Conservation (phyloP, 2,888 invertebrate species). For the Perithous albicinctus region DNA sequence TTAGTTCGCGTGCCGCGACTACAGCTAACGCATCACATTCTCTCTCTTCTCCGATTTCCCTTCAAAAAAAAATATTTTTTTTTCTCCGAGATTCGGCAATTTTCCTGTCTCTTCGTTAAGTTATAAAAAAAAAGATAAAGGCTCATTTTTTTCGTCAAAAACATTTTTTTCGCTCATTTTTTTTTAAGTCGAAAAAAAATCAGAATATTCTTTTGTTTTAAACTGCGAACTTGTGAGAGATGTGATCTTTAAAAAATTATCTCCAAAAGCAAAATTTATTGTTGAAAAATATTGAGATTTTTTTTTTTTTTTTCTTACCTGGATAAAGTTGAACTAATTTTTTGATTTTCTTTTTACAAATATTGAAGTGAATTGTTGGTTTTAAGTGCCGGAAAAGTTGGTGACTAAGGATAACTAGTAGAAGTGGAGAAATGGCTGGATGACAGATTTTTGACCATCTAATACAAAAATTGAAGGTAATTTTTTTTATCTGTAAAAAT, state of each 20-base stretch:
- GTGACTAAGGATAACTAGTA: slow-evolving; percentile 42
- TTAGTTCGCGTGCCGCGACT: slow-evolving; percentile 79
- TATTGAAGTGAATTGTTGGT: slow-evolving; percentile 20
- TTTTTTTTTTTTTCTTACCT: neutral
- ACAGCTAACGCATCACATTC: slow-evolving; percentile 65
- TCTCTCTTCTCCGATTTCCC: slow-evolving; percentile 23
- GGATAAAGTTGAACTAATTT: neutral
- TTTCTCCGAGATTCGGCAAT: too few relatives aligned
- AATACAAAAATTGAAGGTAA: slow-evolving; percentile 47
- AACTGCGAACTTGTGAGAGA: too few relatives aligned
- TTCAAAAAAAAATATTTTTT: too few relatives aligned
- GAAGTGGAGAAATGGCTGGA: slow-evolving; percentile 6
- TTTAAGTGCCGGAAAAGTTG: neutral
- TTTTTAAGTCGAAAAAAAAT: neutral
- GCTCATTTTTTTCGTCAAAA: too few relatives aligned
- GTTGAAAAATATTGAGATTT: too few relatives aligned
- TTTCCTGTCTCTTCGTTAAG: too few relatives aligned
- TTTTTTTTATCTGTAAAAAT: slow-evolving; percentile 1
- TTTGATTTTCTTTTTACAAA: neutral
- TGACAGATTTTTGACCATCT: slow-evolving; percentile 16
- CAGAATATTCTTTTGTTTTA: too few relatives aligned
- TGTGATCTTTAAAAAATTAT: slow-evolving; percentile 5
- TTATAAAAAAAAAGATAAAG: too few relatives aligned
- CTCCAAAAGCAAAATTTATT: too few relatives aligned
- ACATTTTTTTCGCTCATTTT: too few relatives aligned